Evolutionary conservation across 2,797 vertebrate species (phyloP).

Genomic region (Benthosema pterotum): DNA sequence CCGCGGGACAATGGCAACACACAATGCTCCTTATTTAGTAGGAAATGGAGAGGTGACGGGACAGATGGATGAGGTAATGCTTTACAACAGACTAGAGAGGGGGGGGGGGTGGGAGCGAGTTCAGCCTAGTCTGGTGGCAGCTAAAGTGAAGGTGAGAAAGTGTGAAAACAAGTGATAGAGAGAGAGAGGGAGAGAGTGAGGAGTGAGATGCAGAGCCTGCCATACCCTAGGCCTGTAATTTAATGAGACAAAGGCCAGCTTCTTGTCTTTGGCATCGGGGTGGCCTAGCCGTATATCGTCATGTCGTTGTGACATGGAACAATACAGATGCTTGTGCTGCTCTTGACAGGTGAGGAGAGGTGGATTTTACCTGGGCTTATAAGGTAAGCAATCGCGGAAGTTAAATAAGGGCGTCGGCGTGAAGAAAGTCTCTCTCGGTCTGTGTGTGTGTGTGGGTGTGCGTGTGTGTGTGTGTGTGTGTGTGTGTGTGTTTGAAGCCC

Average conservation of each 20-base stretch:
- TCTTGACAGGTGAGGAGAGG: no score
- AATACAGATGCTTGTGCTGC: not conserved
- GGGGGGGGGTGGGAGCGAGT: not conserved
- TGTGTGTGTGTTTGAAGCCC: constrained; percentile 21
- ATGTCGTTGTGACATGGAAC: not conserved
- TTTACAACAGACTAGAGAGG: constrained; percentile 17
- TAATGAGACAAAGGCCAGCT: constrained; percentile 15
- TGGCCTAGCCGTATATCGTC: not conserved
- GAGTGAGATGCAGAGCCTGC: constrained; percentile 8
- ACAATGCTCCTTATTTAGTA: constrained; percentile 35
- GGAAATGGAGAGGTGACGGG: constrained; percentile 41
- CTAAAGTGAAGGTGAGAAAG: constrained; percentile 7
- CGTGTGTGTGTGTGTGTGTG: not conserved
- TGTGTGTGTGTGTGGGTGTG: not conserved
- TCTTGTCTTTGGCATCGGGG: not conserved
- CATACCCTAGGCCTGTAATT: constrained; percentile 17
- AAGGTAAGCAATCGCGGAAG: not conserved
- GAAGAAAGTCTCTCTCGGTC: constrained; percentile 1
- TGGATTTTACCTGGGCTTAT: not conserved
- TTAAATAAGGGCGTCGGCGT: constrained; percentile 1
- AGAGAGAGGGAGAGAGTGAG: constrained; percentile 10
- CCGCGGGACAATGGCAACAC: constrained; percentile 53
- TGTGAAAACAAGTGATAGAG: constrained; percentile 3
- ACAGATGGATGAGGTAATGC: constrained; percentile 41
- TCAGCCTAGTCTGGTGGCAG: constrained; percentile 5